Base-by-base conservation (phyloP, 2,888 invertebrate species). In the Eumerus sabulonum region DNA sequence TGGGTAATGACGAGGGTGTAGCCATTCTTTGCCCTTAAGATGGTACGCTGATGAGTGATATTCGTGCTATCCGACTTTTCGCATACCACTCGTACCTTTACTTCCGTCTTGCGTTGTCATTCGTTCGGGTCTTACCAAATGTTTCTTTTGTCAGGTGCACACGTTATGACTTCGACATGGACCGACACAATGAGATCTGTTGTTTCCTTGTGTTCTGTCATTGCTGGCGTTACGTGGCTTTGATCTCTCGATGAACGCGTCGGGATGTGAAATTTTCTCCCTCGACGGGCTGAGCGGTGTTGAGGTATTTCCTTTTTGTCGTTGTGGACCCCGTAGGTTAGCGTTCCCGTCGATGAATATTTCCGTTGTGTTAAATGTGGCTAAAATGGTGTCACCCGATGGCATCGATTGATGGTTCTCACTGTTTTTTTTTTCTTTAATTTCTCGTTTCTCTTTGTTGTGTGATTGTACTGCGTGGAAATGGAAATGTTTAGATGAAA, bases 311-410 rank as follows among this genome's bases (percentile, higher is more conserved):
- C 16, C 44, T 14, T 16, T 38, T 9, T 38, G 36, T 4, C 27
- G 27, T 4, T 7, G 27, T 27, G 27, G 27, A 2, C 19, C 63
- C 53, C 19, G 16, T 13, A 35, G 19, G 16, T 7, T 35, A 35
- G 45, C 36, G 56, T 47, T 16, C 27, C 35, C 40, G 62, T 48
- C 59, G 59, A 51, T 63, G 68, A 79, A 79, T 74, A 79, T 74
- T 79, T 79, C 74, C 79, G 74, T 50, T 60, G 68, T 74, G 74
- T 74, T 79, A 79, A 79, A 79, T 74, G 74, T 68, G 79, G 79
- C 68, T 79, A 74, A 79, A 79, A 64, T 68, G 79, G 59, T 79
- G 79, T 70, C 79, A 70, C 68, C 63, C 77, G 35, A 50, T 73
- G 53, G 59, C 64, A 66, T 74, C 70, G 64, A 79, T 79, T 64